Base-by-base conservation (phyloP, 2,797 vertebrate species). In the Chanos chanos region DNA sequence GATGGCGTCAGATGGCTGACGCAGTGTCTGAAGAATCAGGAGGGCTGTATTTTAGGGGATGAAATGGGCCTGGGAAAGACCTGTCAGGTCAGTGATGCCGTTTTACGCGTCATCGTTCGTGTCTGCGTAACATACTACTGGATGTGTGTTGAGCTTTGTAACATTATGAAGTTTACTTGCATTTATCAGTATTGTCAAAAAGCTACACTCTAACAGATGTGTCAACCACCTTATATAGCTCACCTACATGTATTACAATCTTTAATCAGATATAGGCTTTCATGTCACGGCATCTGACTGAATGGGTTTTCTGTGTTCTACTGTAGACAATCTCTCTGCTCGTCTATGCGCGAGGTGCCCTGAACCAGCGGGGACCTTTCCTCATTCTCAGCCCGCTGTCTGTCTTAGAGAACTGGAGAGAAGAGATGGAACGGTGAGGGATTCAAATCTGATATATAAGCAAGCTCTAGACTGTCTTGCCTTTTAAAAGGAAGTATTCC, bases 31-130 rank as follows among this genome's bases (percentile, higher is more conserved):
- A 57, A 82, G 8, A 70, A 73, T 68, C 92, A 92, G 67, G 85
- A 81, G 44, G 95, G 95, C 66, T 97, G 94, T 70, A 93, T 98
- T 57, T 79, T 98, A 39, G 94, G 91, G 2, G 95, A 97, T 48
- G 95, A 98, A 81, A 98, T 98, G 95, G 95, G 95, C 50, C 81
- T 98, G 67, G 95, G 94, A 0, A 98, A 98, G 83, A 97, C 95
- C 64, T 97, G 95, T 59, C 95, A 98, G 92, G 94, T 98, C 33
- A 18, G 59, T 64, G 27, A 16, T 37, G 3, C n/a, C 16, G 18
- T 21, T 41, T 59, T 61, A 44, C 22, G 7, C 19, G 3, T 25
- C 45, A 15, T 6, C 19, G n/a, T 24, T 22, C n/a, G n/a, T n/a
- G n/a, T n/a, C n/a, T n/a, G n/a, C n/a, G n/a, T n/a, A n/a, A n/a